Conservation (phyloP, 2,113 vertebrate genomes). For the Malurus elegans region DNA sequence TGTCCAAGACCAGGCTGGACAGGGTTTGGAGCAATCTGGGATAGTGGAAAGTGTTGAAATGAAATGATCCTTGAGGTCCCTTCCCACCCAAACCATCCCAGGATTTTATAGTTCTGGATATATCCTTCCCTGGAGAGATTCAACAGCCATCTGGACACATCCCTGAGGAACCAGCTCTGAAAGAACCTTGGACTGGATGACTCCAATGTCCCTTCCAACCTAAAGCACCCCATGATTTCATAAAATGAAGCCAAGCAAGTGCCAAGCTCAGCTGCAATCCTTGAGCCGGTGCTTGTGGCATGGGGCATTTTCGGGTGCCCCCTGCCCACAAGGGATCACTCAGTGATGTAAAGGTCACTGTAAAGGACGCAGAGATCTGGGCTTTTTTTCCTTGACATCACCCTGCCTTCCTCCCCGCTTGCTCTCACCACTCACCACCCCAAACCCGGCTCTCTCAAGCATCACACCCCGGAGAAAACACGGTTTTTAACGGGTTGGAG, state of each 20-base stretch:
- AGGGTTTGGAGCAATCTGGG: fast-evolving
- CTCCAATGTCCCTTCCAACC: too few species aligned
- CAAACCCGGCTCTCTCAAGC: not conserved
- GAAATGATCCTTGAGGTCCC: not conserved
- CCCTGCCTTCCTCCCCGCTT: not conserved
- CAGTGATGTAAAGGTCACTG: too few species aligned
- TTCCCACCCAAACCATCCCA: not conserved
- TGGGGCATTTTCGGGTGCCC: not conserved
- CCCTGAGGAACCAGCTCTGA: not conserved
- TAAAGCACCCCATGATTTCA: not conserved
- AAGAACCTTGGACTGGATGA: not conserved
- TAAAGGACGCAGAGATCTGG: too few species aligned
- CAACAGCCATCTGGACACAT: not conserved
- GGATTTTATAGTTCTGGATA: not conserved
- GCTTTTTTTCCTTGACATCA: not conserved
- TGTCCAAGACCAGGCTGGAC: fast-evolving
- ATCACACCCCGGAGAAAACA: fast-evolving
- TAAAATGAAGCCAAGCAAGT: fast-evolving
- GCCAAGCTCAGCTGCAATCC: not conserved
- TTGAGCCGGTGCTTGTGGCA: fast-evolving
- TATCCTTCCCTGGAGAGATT: not conserved
- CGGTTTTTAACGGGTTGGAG: not conserved
- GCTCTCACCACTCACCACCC: fast-evolving
- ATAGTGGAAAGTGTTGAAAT: fast-evolving
- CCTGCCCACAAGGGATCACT: too few species aligned